These are phyloP conservation scores for Pseudeuparius sepicola DNA, from an alignment of 2,888 invertebrate genomes.

Conservation along the genomic window DNA sequence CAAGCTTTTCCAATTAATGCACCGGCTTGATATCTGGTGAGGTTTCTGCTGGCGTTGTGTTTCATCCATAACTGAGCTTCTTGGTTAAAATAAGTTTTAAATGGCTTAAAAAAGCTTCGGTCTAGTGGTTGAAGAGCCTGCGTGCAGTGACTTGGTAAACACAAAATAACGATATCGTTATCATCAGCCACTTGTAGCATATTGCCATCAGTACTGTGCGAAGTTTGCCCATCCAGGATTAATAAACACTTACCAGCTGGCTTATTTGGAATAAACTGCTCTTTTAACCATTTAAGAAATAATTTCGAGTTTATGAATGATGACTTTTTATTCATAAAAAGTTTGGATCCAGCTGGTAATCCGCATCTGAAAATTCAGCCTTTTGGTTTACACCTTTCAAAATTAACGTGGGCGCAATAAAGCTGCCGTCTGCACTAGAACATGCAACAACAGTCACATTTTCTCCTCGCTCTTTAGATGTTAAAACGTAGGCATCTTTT, in stretches of 20 bases:
- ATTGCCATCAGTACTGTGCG: constrained; percentile 21
- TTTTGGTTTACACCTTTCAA: constrained; percentile 21
- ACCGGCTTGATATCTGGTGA: constrained; percentile 11
- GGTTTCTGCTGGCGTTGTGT: constrained; percentile 10
- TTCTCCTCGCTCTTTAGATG: constrained; percentile 18
- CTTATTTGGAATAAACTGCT: constrained; percentile 27
- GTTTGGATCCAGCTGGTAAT: constrained; percentile 20
- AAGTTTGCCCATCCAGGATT: constrained; percentile 28
- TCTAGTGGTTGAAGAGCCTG: constrained; percentile 28
- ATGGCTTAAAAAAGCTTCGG: constrained; percentile 23
- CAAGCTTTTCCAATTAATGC: constrained; percentile 11
- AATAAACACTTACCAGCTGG: constrained; percentile 26
- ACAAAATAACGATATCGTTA: constrained; percentile 25
- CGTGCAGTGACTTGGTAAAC: constrained; percentile 26
- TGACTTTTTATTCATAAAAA: constrained; percentile 22
- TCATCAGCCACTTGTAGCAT: constrained; percentile 16
- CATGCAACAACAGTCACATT: constrained; percentile 16
- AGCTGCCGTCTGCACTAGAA: constrained; percentile 15
- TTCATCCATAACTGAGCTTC: constrained; percentile 13
- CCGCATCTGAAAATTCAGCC: constrained; percentile 18
- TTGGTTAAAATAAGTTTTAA: constrained; percentile 24
- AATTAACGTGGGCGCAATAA: constrained; percentile 16
- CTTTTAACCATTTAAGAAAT: constrained; percentile 18
- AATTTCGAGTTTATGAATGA: constrained; percentile 20
- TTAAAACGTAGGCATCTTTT: constrained; percentile 14